Evolutionary conservation across 2,113 vertebrate species (phyloP).

Genomic region (Myiozetetes cayanensis): DNA sequence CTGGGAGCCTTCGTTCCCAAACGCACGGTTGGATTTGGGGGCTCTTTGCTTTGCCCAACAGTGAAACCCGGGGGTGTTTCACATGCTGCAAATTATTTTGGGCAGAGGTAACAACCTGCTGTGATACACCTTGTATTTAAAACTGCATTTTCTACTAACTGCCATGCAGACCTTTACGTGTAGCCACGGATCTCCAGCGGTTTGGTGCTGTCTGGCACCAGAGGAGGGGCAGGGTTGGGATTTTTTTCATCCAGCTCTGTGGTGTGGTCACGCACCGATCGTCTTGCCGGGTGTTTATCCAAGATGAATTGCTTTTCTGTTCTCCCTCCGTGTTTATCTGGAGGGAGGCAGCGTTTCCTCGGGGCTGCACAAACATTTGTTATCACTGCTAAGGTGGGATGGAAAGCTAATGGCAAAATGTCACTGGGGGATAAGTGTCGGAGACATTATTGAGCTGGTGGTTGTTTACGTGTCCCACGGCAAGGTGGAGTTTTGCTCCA

Average conservation of each 20-base stretch:
- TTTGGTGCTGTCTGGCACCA: not conserved
- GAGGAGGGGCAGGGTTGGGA: not conserved
- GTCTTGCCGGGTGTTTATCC: not conserved
- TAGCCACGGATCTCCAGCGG: not conserved
- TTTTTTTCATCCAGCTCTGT: not conserved
- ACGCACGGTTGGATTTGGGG: not conserved
- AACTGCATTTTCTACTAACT: not conserved
- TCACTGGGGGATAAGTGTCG: not conserved
- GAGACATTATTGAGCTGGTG: fast-evolving
- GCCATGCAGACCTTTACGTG: not conserved
- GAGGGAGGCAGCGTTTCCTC: not conserved
- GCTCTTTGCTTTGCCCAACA: not conserved
- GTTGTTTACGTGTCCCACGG: fast-evolving
- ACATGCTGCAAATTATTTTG: not conserved
- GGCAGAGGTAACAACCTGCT: not conserved
- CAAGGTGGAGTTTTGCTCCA: not conserved
- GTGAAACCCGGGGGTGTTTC: not conserved
- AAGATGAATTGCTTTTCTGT: not conserved
- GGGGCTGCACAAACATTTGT: not conserved
- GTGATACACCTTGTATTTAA: not conserved
- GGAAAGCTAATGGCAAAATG: not conserved
- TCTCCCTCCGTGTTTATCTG: not conserved
- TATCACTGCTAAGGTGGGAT: not conserved
- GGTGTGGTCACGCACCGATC: not conserved
- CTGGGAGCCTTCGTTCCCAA: not conserved